These are phyloP conservation scores for Microctonus hyperodae DNA, from an alignment of 2,888 invertebrate species.

Conservation along the genomic window DNA sequence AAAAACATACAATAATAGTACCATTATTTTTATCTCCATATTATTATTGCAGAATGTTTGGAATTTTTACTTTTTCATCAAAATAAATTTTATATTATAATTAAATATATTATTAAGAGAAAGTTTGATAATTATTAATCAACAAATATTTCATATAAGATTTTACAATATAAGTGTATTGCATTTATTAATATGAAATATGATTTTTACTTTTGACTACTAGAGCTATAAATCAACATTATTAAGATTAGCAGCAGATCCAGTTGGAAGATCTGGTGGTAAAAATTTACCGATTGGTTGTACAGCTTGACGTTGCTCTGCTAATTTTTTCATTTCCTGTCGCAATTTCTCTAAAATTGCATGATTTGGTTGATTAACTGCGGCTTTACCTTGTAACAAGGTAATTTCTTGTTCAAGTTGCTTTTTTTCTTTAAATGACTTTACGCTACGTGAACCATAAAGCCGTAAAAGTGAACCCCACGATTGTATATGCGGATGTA, in stretches of 20 bases:
- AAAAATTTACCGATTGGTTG: constrained; percentile 70
- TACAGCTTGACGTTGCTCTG: constrained; percentile 68
- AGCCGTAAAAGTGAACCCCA: constrained; percentile 95
- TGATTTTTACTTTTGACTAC: not conserved
- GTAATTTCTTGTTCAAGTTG: constrained; percentile 93
- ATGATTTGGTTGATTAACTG: constrained; percentile 89
- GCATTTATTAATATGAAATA: too few species aligned
- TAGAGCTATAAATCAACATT: constrained; percentile 74
- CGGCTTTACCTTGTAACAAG: constrained; percentile 85
- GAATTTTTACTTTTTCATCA: not conserved
- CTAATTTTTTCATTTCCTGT: constrained; percentile 80
- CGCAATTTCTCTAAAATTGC: constrained; percentile 87
- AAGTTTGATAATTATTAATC: too few species aligned
- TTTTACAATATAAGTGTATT: too few species aligned
- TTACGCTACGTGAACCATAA: constrained; percentile 91
- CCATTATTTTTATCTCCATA: not conserved
- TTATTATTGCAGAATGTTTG: not conserved
- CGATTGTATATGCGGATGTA: constrained; percentile 93
- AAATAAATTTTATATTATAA: too few species aligned
- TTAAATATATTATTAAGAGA: too few species aligned
- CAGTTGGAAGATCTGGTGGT: constrained; percentile 72
- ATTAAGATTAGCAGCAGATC: constrained; percentile 79
- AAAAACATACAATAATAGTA: not conserved
- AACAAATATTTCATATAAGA: too few species aligned
- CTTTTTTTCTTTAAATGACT: constrained; percentile 91